Conservation (phyloP, 2,888 invertebrate genomes). For the Temnothorax rugatulus region DNA sequence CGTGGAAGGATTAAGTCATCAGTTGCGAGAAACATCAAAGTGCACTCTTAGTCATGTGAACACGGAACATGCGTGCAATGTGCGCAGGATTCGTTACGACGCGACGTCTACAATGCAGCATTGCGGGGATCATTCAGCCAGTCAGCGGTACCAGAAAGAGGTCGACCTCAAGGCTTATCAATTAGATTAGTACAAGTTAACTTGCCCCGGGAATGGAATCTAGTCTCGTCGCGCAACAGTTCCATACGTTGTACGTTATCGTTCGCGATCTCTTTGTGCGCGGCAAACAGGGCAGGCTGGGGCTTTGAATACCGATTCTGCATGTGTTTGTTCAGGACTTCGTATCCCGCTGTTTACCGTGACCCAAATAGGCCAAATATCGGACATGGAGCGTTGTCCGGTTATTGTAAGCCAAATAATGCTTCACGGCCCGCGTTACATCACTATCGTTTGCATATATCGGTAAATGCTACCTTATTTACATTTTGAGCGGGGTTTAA, state of each 20-base stretch:
- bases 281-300: background rate
- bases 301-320: background rate
- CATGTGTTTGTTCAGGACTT: conserved; percentile 15
- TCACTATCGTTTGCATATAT: background rate
- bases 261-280: conserved; percentile 36
- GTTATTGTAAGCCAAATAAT: conserved; percentile 22
- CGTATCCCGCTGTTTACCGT: conserved; percentile 39
- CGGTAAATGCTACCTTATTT: background rate
- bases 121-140: conserved; percentile 58
- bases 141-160: conserved; percentile 65
- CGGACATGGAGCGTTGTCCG: background rate
- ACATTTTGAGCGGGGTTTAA: background rate
- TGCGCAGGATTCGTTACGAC: background rate
- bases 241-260: conserved; percentile 37
- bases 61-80: background rate
- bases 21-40: conserved; percentile 25
- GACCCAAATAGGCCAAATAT: conserved; percentile 33
- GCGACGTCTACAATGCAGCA: conserved; percentile 19
- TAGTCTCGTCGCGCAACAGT: conserved; percentile 22
- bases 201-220: conserved; percentile 39
- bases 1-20: background rate
- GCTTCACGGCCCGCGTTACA: background rate
- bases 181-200: conserved; percentile 75
- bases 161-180: conserved; percentile 74
- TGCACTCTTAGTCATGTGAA: conserved; percentile 5